Evolutionary conservation across 2,888 invertebrate genomes (phyloP), one percentile per base, ranked within the genome.

Genomic region (Polyommatus iphigenia): DNA sequence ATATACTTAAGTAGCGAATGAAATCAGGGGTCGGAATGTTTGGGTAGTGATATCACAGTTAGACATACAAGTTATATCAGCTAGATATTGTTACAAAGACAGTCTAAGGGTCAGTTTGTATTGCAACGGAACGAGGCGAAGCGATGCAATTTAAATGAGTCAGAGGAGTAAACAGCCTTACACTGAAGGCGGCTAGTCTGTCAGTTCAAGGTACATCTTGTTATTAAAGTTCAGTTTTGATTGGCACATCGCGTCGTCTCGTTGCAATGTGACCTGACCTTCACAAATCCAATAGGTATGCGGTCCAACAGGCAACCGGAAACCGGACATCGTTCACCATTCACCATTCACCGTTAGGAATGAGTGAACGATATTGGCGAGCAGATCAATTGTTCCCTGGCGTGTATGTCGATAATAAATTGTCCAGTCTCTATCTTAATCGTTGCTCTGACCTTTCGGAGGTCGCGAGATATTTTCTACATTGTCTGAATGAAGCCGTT

Each of bases 321-420:
- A 67, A 29, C 67, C 67, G 29, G 67, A 67, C 67, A 29, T 24
- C 32, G 13, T 67, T 67, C 67, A 67, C 29, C 29, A 67, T 67
- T 67, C 67, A 67, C 67, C 18, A 18, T 67, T 67, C 29, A 67
- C 29, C 20, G 24, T 32, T 67, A 29, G 67, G 29, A 67, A 29
- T 67, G 62, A 67, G 29, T 67, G 29, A 67, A 67, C 29, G 67
- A 32, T 67, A 67, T 67, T 32, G 67, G 15, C 67, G 29, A 67
- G 29, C 67, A 67, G 67, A 67, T 67, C 67, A 67, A 67, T 67
- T 29, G 67, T 67, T 32, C 62, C 24, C 18, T 67, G 67, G 67
- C 67, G 67, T 67, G 67, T 67, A 24, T 67, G 29, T 29, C 67
- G 29, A 67, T 67, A 15, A 1, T 67, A 67, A 67, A 32, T 67